Percentiles rank a stretch among this genome's conserved stretches.
phyloP scores from a whole-genome alignment of 2,888 invertebrate genomes.

The Sphaerophoria rueppellii region DNA sequence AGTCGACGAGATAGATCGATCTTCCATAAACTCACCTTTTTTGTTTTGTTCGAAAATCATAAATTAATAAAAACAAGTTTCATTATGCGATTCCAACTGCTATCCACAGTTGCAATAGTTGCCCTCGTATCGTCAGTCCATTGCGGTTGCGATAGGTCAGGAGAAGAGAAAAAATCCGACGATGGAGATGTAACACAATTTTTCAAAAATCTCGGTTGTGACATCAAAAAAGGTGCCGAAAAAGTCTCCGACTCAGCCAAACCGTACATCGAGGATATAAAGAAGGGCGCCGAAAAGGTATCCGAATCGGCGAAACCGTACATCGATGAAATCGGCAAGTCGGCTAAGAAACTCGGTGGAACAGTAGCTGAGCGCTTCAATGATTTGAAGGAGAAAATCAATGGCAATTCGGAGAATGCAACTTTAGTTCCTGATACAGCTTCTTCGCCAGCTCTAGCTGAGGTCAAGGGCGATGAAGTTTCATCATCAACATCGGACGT shows the following conservation, averaged over 20 bases:
- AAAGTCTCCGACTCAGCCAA: constrained; percentile 77
- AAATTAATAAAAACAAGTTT: constrained; percentile 16
- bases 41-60: neutral
- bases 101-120: constrained; percentile 30
- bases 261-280: constrained; percentile 78
- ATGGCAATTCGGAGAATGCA: constrained; percentile 71
- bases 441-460: neutral
- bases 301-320: constrained; percentile 78
- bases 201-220: constrained; percentile 78
- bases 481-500: neutral
- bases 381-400: constrained; percentile 79
- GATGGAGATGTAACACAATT: constrained; percentile 77
- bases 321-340: constrained; percentile 77
- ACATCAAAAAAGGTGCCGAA: constrained; percentile 78
- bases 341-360: constrained; percentile 78
- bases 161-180: constrained; percentile 67
- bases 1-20: constrained; percentile 9
- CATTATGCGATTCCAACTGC: constrained; percentile 45
- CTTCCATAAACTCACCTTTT: neutral
- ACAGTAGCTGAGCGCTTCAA: constrained; percentile 78
- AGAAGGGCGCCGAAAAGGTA: constrained; percentile 77
- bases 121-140: constrained; percentile 37
- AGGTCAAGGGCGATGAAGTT: neutral
- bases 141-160: constrained; percentile 64
- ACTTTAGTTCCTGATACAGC: neutral